Percentiles rank a stretch among this genome's conserved stretches.
phyloP scores from a whole-genome alignment of 2,113 vertebrate species.

The Dasyprocta punctata region DNA sequence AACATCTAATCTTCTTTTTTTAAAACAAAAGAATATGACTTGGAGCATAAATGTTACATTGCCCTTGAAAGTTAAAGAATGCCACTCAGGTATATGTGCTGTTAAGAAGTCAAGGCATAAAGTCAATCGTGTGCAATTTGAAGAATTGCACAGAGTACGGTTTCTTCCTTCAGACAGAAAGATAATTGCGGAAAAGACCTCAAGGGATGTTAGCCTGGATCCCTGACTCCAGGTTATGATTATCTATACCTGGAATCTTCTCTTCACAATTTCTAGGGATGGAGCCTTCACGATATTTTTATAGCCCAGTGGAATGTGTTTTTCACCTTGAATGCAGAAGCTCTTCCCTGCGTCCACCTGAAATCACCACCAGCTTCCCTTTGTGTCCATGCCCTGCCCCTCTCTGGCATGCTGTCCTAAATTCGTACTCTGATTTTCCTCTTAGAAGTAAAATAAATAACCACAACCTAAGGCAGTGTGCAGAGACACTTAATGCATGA shows the following conservation, averaged over 20 bases:
- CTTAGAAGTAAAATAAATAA: constrained; percentile 30
- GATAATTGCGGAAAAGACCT: not conserved
- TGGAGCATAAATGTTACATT: not conserved
- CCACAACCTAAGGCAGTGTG: not conserved
- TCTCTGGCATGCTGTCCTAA: not conserved
- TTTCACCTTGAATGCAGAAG: not conserved
- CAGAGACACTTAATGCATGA: not conserved
- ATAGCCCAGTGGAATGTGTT: not conserved
- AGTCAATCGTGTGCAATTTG: not conserved
- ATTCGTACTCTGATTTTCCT: not conserved
- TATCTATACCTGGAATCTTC: not conserved
- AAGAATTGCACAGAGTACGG: not conserved
- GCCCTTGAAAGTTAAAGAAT: not conserved
- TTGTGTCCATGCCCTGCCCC: not conserved
- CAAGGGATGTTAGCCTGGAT: not conserved
- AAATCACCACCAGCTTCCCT: not conserved
- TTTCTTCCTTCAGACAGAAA: not conserved
- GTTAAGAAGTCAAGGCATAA: not conserved
- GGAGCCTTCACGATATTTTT: not conserved
- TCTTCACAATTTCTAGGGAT: not conserved
- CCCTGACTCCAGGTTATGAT: not conserved
- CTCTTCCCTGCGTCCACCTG: not conserved
- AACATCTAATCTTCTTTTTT: not conserved
- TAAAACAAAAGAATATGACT: not conserved
- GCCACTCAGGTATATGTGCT: not conserved